A percentile compares a stretch with the other conserved stretches of the same genome.
phyloP scores from a whole-genome alignment of 2,888 invertebrate species.

The Dascillus cervinus region DNA sequence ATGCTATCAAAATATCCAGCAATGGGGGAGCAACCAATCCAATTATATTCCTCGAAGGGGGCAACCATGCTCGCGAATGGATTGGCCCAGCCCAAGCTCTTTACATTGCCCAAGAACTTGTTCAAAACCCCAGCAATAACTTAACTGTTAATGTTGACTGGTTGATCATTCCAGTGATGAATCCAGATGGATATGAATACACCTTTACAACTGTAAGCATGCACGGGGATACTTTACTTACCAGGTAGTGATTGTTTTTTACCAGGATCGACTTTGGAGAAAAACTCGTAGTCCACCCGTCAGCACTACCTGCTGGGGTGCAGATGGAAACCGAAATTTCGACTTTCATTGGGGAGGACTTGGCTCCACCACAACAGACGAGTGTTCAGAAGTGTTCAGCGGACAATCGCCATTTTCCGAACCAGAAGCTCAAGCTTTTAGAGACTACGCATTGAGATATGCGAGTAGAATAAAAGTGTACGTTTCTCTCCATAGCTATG shows the following conservation, averaged over 20 bases:
- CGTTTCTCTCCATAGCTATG: constrained; percentile 67
- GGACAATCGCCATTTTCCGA: neutral
- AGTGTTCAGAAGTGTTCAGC: neutral
- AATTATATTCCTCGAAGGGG: constrained; percentile 52
- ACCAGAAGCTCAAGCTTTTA: constrained; percentile 34
- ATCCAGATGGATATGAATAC: constrained; percentile 63
- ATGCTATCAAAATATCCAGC: constrained; percentile 54
- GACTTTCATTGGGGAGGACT: constrained; percentile 57
- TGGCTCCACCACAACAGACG: neutral
- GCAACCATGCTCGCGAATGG: constrained; percentile 64
- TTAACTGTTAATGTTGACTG: constrained; percentile 56
- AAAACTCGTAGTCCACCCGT: constrained; percentile 53
- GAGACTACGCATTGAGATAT: constrained; percentile 48
- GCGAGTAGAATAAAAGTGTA: constrained; percentile 52
- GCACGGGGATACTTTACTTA: too few species aligned
- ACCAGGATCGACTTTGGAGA: constrained; percentile 58
- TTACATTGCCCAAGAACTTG: constrained; percentile 56
- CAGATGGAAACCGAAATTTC: constrained; percentile 71
- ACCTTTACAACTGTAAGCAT: neutral
- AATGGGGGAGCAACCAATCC: constrained; percentile 48
- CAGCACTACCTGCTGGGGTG: constrained; percentile 50
- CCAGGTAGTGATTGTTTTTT: too few species aligned
- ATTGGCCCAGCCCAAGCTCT: constrained; percentile 57
- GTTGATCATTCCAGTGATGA: constrained; percentile 58
- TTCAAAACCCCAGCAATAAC: constrained; percentile 50